Evolutionary conservation across 2,113 vertebrate species (phyloP), one percentile per base, ranked within the genome.

Genomic region (Catharus fuscescens): DNA sequence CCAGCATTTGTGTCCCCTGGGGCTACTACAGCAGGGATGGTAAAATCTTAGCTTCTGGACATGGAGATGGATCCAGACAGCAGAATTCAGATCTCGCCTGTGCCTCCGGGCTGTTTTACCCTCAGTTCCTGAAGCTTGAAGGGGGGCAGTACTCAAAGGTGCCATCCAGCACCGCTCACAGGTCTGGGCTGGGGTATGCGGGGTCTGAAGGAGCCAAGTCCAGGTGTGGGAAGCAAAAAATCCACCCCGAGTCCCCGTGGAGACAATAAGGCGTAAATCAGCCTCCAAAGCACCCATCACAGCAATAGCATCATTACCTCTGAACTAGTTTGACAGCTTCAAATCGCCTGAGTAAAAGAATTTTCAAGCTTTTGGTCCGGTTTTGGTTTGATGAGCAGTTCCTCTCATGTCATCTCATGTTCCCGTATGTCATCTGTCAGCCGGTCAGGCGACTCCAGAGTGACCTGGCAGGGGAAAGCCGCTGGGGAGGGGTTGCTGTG

Each of bases 31-130:
- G 38, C 38, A 67, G 25, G 10, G 24, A 15, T 5, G 4, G 18
- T 62, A 31, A 52, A 74, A 38, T 56, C 48, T 34, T 45, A 28
- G 19, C 45, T 40, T 78, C 48, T 38, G 48, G 57, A 23, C 7
- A 1, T 1, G 8, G 52, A 24, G 50, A 28, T 14, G 3, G 4
- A 38, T 7, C 29, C 31, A 11, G 25, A 14, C 16, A 77, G 65
- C 28, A 29, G 47, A 40, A 53, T 26, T 40, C 7, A 5, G 29
- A 47, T 23, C 60, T 6, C 4, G 0, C 10, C 0, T 1, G 2
- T 53, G 26, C 38, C 38, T 45, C 42, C 2, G 21, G 18, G 21
- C 24, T 21, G 1, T 31, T 71, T 79, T 10, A 20, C 42, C 14
- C 2, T 18, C n/a, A 18, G 6, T 4, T 78, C 57, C 44, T 12